Conservation (phyloP, 2,797 vertebrate genomes). For the Antrozous pallidus region DNA sequence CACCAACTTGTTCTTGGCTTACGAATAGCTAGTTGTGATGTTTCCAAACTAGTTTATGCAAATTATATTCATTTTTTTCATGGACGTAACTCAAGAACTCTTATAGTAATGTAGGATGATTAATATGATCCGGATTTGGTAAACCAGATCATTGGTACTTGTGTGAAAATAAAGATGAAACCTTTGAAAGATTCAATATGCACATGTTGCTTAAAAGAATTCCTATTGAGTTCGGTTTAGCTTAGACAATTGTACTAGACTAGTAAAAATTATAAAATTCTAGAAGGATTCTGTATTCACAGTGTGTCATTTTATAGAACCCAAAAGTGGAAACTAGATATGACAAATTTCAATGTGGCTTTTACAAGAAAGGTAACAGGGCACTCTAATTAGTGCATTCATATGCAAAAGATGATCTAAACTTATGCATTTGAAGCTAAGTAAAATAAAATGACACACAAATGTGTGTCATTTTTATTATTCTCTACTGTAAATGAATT, state of each 20-base stretch:
- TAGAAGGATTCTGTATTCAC: background rate
- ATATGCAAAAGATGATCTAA: background rate
- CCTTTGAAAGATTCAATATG: background rate
- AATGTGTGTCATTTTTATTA: background rate
- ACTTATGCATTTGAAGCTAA: background rate
- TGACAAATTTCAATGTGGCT: background rate
- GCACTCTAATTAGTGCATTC: background rate
- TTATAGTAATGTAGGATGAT: background rate
- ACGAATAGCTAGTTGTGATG: background rate
- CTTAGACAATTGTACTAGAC: background rate
- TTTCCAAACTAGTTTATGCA: background rate
- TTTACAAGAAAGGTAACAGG: background rate
- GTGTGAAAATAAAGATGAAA: constrained; percentile 29
- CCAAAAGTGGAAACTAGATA: background rate
- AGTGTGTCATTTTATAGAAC: background rate
- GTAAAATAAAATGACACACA: background rate
- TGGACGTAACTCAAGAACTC: constrained; percentile 1
- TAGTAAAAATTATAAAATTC: background rate
- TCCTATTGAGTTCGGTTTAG: background rate
- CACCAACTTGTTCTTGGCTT: background rate
- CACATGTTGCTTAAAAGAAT: background rate
- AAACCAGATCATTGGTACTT: background rate
- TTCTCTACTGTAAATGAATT: background rate
- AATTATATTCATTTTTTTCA: background rate
- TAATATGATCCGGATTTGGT: background rate